A percentile compares a stretch with the other conserved stretches of the same genome.
These are phyloP conservation scores for Rhea americana DNA, from an alignment of 2,113 vertebrate genomes.

Conservation along the genomic window DNA sequence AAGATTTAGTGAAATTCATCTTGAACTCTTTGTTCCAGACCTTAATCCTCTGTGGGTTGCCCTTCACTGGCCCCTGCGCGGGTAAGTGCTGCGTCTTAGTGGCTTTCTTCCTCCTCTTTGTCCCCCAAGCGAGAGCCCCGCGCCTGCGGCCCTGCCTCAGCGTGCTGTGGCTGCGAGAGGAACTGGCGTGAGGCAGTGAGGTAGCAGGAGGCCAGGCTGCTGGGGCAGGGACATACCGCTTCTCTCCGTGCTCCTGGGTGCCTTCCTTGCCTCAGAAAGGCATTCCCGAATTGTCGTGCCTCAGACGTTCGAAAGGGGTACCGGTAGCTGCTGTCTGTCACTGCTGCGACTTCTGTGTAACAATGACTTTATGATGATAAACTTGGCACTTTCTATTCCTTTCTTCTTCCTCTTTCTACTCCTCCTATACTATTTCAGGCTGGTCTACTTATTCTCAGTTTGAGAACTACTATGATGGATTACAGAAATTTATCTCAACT, in stretches of 20 bases:
- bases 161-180: not conserved
- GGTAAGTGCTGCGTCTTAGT: not conserved
- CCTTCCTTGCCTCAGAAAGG: not conserved
- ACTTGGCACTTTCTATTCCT: not conserved
- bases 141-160: accelerated
- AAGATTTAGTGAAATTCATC: not conserved
- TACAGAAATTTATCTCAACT: not conserved
- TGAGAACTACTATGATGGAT: not conserved
- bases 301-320: not conserved
- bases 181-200: accelerated
- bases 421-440: not conserved
- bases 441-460: not conserved
- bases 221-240: not conserved
- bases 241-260: not conserved
- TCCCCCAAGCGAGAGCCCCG: accelerated
- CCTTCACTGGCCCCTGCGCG: not conserved
- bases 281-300: not conserved
- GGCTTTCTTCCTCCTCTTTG: not conserved
- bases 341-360: not conserved
- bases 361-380: not conserved
- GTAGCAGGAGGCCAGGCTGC: not conserved
- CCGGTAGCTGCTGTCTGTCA: not conserved
- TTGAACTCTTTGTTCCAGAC: not conserved
- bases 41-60: not conserved
- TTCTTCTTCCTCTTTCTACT: not conserved